Percentiles rank a stretch among this genome's conserved stretches.
Evolutionary conservation across 2,113 vertebrate genomes (phyloP).

Genomic region (Dissostichus mawsoni): DNA sequence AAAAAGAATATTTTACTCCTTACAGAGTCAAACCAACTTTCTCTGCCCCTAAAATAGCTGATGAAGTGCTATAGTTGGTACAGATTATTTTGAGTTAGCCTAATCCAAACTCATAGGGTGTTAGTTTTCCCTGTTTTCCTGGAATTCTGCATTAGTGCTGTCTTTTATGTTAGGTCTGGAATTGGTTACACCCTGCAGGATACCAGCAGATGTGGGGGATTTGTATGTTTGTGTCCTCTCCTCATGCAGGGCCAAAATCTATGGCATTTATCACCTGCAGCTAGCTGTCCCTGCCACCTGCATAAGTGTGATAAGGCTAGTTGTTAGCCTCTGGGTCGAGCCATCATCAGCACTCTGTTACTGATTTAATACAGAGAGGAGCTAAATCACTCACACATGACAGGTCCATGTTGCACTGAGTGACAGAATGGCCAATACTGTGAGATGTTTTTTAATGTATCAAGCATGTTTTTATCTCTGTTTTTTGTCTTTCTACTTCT

Average conservation of each 20-base stretch:
- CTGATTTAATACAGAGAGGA: slow-evolving; percentile 44
- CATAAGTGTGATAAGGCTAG: slow-evolving; percentile 57
- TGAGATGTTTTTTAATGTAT: neutral
- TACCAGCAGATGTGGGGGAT: slow-evolving; percentile 44
- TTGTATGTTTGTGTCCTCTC: slow-evolving; percentile 53
- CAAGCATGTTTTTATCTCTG: neutral
- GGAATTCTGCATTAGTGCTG: slow-evolving; percentile 10
- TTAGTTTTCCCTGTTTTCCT: slow-evolving; percentile 41
- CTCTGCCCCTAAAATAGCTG: slow-evolving; percentile 26
- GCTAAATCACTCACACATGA: neutral
- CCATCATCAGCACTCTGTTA: slow-evolving; percentile 14
- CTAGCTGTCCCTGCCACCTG: slow-evolving; percentile 53
- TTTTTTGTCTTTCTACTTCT: neutral
- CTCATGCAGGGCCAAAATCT: slow-evolving; percentile 6
- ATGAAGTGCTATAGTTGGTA: neutral
- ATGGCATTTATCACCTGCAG: slow-evolving; percentile 53
- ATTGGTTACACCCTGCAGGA: slow-evolving; percentile 48
- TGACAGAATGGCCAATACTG: neutral
- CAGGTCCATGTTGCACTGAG: neutral
- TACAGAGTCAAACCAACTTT: neutral
- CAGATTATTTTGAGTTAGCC: neutral
- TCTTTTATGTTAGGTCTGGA: slow-evolving; percentile 56
- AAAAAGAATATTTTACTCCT: neutral
- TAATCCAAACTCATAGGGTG: neutral
- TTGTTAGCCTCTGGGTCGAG: slow-evolving; percentile 26